Base-by-base conservation (phyloP, 2,113 vertebrate species). In the Pseudopipra pipra region DNA sequence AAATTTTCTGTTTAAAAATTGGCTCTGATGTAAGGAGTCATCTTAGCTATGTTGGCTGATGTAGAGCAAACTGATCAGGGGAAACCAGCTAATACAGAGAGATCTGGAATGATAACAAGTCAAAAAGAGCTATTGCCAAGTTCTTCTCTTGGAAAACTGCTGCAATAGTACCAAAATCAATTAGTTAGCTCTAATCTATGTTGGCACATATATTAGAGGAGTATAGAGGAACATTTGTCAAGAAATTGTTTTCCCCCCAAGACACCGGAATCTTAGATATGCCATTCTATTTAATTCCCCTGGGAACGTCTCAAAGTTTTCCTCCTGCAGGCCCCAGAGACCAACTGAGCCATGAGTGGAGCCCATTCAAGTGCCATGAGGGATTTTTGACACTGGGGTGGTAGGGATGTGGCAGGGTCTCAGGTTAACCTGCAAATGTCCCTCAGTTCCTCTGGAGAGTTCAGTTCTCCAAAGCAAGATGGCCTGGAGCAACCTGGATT, bases 371-470 rank as follows among this genome's bases (percentile, higher is more conserved):
- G 5, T 16, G 12, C 10, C 3, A 0, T 7, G 31, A 55, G 12
- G 12, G 23, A 27, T 73, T 95, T 87, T 37, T 4, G 8, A 11
- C 27, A 22, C 21, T 0, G 0, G 14, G 35, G 7, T 3, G 9
- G 24, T 23, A 30, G 23, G 30, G 31, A 30, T 52, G 31, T 61
- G 63, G 19, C 72, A 88, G 31, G 1, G 25, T 43, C 56, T 12
- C 3, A 4, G 31, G 41, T 15, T 16, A 62, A 58, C 14, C 14
- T 0, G 1, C 33, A 56, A 51, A 30, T 21, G 61, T 56, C 11
- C 1, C n/a, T 44, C 6, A 4, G 8, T 14, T 86, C 61, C 85
- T 35, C 65, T 33, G 39, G n/a, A 58, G 39, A 67, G 35, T 20
- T 58, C 63, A 18, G 5, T 33, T 63, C 19, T 67, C 61, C 47